Evolutionary conservation across 2,888 invertebrate species (phyloP).

Genomic region (Rapana venosa): DNA sequence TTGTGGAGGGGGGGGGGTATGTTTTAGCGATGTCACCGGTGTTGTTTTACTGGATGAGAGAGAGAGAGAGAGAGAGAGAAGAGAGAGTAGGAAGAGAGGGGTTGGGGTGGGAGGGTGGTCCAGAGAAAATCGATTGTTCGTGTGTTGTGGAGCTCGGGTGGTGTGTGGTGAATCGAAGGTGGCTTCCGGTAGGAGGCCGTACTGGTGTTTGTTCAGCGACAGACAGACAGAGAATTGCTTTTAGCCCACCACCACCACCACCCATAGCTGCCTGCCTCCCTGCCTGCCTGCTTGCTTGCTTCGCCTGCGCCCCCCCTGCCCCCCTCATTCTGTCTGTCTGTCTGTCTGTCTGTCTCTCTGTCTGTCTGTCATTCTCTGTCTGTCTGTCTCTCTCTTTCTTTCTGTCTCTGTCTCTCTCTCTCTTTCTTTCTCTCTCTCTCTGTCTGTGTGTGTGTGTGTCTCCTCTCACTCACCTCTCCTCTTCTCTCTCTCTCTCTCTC

Average conservation of each 20-base stretch:
- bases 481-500: too few species aligned
- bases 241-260: background rate
- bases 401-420: too few species aligned
- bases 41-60: background rate
- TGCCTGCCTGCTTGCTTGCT: background rate
- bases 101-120: background rate
- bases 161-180: slow-evolving; percentile 8
- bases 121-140: background rate
- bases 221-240: background rate
- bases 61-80: slow-evolving; percentile 16
- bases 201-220: slow-evolving; percentile 17
- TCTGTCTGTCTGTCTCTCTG: too few species aligned
- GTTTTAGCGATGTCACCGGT: background rate
- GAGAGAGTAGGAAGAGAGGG: background rate
- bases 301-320: too few species aligned
- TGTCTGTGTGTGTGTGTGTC: too few species aligned
- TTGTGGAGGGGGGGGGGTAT: background rate
- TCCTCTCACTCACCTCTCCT: too few species aligned
- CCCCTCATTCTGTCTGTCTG: too few species aligned
- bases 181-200: slow-evolving; percentile 1
- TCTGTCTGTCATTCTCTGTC: too few species aligned
- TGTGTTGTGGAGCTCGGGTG: background rate
- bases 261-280: too few species aligned
- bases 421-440: too few species aligned
- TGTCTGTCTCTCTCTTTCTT: too few species aligned